A percentile compares a stretch with the other conserved stretches of the same genome.
phyloP scores from a whole-genome alignment of 2,888 invertebrate genomes.

The Volucella inanis region DNA sequence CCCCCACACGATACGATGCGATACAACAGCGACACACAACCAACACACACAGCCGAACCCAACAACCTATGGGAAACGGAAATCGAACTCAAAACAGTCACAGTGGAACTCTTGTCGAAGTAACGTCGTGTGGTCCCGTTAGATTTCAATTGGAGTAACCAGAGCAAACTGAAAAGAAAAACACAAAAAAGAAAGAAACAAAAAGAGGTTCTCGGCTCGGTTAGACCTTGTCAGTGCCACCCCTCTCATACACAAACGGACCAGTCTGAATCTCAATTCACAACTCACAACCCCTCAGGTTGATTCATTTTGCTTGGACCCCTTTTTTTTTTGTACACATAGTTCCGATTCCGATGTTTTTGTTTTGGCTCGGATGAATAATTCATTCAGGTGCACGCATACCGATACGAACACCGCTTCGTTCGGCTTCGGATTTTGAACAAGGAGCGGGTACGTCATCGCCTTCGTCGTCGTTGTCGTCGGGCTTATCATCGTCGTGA shows the following conservation, averaged over 20 bases:
- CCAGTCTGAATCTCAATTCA: neutral
- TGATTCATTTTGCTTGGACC: constrained; percentile 37
- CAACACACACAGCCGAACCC: constrained; percentile 55
- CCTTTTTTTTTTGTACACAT: neutral
- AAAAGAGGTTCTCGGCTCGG: constrained; percentile 43
- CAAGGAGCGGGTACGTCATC: constrained; percentile 31
- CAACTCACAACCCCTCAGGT: constrained; percentile 50
- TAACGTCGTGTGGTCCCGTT: constrained; percentile 80
- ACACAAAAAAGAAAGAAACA: constrained; percentile 22
- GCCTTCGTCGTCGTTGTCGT: constrained; percentile 34
- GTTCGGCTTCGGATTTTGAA: constrained; percentile 27
- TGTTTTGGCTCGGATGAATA: constrained; percentile 70
- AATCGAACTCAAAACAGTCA: constrained; percentile 81
- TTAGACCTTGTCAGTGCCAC: constrained; percentile 7
- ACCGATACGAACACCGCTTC: constrained; percentile 17
- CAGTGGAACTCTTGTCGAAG: constrained; percentile 83
- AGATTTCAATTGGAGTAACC: constrained; percentile 55
- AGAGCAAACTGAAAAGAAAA: constrained; percentile 21
- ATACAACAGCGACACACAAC: too few species aligned
- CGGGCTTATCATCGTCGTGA: constrained; percentile 28
- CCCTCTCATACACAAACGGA: constrained; percentile 5
- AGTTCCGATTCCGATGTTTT: constrained; percentile 49
- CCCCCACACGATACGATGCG: constrained; percentile 46
- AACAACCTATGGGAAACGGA: constrained; percentile 77
- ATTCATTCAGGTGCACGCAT: constrained; percentile 58